phyloP scores from a whole-genome alignment of 1,140 invertebrate genomes.

The Tyrophagus putrescentiae region DNA sequence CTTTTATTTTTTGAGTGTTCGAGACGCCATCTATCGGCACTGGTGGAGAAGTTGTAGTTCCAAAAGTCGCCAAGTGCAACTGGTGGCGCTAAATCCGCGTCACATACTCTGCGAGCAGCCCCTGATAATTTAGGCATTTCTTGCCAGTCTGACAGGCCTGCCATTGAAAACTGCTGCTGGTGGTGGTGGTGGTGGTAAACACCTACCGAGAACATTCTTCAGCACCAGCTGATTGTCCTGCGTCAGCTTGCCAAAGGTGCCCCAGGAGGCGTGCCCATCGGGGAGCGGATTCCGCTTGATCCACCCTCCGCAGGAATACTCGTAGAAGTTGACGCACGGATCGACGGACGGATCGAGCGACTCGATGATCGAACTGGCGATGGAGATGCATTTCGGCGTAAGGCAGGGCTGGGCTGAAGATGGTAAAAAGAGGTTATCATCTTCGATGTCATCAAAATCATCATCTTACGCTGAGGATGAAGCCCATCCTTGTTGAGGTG shows the following conservation, averaged over 20 bases:
- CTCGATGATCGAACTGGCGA: constrained; percentile 64
- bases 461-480: no score
- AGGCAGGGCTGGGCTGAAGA: constrained; percentile 43
- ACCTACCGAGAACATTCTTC: constrained; percentile 59
- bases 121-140: neutral
- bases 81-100: no score
- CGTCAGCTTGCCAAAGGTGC: constrained; percentile 82
- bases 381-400: constrained; percentile 64
- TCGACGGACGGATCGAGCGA: constrained; percentile 60
- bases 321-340: constrained; percentile 89
- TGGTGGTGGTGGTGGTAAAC: neutral
- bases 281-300: constrained; percentile 78
- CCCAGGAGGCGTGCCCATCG: constrained; percentile 73
- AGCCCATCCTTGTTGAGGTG: constrained; percentile 25
- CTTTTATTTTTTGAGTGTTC: no score
- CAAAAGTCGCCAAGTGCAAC: no score
- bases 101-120: neutral
- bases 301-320: constrained; percentile 85
- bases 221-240: constrained; percentile 83
- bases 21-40: no score
- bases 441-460: neutral
- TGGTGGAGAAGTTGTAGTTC: no score
- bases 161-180: no score
- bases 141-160: neutral
- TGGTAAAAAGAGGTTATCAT: neutral